Base-by-base conservation (phyloP, 2,113 vertebrate genomes). In the Lota lota region DNA sequence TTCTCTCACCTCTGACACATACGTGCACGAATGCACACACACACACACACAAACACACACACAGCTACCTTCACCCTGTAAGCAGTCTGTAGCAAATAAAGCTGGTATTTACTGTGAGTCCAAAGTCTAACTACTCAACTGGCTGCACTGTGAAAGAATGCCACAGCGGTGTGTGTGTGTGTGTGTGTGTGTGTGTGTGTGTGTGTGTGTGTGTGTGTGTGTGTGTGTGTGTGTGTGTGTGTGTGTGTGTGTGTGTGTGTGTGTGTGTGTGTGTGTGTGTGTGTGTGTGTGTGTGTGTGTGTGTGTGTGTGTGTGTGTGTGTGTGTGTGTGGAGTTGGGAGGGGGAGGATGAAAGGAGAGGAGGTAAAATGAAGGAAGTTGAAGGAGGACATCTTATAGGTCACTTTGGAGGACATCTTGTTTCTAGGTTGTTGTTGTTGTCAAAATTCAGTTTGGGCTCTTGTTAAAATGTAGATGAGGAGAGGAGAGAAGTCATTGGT, bases 111-210 rank as follows among this genome's bases (percentile, higher is more conserved):
- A 90, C 89, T 72, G 86, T 66, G 40, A 79, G 91, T 90, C 84
- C 91, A 91, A 91, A 93, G 92, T 87, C 81, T 82, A 78, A 77
- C 74, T 88, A 17, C 53, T 56, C 63, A 70, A 79, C 66, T 58
- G 21, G 80, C 82, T 85, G 69, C 68, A 65, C 88, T 77, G 88
- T 92, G 89, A 89, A 92, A 90, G 92, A 92, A 93, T 93, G 90
- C 87, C 76, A 66, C 69, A 47, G 22, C 64, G 69, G 64, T 61
- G 51, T 16, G 24, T 22, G 19, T 20, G 60, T 15, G 47, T 17
- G 8, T 47, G 40, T 47, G 40, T 47, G 40, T 47, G 40, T 33
- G 3, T 33, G 6, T 7, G 28, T 33, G 28, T 33, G 28, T 33
- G 51, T 53, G 51, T 53, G 12, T 53, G 51, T 17, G 51, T 53